Conservation (phyloP, 2,113 vertebrate genomes). For the Ovis canadensis region DNA sequence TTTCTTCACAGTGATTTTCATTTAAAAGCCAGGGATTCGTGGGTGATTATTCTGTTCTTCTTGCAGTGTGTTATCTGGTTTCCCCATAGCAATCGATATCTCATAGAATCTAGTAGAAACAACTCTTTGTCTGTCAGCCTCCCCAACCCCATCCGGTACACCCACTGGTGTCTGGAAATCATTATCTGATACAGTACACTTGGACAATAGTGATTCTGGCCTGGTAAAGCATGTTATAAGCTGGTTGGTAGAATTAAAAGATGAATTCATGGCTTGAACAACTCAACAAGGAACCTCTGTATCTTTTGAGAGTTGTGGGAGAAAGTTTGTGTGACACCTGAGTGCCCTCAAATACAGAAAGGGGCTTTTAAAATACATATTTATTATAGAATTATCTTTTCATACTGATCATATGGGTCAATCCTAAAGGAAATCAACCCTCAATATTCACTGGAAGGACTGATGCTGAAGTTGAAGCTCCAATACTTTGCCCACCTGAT, state of each 20-base stretch:
- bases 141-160: not conserved
- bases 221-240: conserved; percentile 28
- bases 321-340: not conserved
- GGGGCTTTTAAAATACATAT: not conserved
- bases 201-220: not conserved
- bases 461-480: not conserved
- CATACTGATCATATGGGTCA: not conserved
- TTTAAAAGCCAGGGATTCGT: conserved; percentile 50
- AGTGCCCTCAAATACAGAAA: not conserved
- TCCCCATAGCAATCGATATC: conserved; percentile 50
- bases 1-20: conserved; percentile 28
- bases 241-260: conserved; percentile 52
- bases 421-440: not conserved
- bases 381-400: not conserved
- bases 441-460: not conserved
- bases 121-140: conserved; percentile 11
- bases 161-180: not conserved
- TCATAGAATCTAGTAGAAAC: conserved; percentile 40
- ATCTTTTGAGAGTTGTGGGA: not conserved
- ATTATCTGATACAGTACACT: not conserved
- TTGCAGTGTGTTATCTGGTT: not conserved
- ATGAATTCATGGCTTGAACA: conserved; percentile 23
- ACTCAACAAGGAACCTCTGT: not conserved
- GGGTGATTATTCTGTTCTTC: conserved; percentile 37
- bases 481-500: not conserved